Conservation (phyloP, 2,113 vertebrate genomes). For the Ellobius talpinus region DNA sequence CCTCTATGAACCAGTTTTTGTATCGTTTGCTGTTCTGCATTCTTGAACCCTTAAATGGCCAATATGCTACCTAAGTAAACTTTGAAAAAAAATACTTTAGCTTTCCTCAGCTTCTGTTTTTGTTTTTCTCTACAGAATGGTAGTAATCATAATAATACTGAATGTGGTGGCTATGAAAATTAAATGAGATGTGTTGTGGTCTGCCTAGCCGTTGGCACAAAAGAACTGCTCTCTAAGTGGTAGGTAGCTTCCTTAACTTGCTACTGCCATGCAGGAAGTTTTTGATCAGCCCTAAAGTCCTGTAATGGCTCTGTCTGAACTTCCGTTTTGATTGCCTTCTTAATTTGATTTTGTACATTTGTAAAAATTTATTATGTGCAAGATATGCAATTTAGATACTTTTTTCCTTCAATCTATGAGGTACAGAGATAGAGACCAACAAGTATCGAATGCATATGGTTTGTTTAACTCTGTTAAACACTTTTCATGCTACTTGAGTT, state of each 20-base stretch:
- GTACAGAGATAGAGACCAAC: background rate
- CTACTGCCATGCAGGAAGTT: background rate
- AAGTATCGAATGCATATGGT: background rate
- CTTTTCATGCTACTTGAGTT: constrained; percentile 11
- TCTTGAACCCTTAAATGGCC: background rate
- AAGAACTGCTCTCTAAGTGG: background rate
- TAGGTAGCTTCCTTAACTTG: background rate
- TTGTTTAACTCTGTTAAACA: background rate
- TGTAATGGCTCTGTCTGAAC: background rate
- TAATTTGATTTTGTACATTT: constrained; percentile 2
- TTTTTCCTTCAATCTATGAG: background rate
- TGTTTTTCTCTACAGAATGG: background rate
- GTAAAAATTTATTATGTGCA: background rate
- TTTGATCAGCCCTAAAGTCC: background rate
- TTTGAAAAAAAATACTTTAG: background rate
- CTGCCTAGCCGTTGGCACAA: constrained; percentile 9
- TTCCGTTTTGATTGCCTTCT: background rate
- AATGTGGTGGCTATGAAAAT: background rate
- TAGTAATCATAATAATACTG: background rate
- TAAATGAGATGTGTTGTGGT: background rate
- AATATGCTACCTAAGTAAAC: background rate
- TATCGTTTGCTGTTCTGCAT: background rate
- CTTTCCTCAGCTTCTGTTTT: background rate
- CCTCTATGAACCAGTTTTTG: background rate
- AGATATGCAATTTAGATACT: background rate